phyloP scores from a whole-genome alignment of 2,888 invertebrate genomes.

The Lasioglossum calceatum region DNA sequence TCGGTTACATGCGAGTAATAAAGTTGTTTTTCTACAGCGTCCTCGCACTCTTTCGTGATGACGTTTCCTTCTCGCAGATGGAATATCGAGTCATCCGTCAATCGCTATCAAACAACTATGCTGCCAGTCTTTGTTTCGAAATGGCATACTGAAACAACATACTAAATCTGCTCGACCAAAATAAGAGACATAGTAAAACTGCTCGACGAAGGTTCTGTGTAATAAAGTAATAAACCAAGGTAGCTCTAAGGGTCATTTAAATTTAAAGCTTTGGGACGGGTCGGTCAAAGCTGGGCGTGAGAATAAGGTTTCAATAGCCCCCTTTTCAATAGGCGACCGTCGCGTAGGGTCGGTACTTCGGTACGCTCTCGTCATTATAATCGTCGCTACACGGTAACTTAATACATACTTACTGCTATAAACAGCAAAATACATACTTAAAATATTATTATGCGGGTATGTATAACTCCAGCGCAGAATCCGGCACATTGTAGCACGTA shows the following conservation, averaged over 20 bases:
- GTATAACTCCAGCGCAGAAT: background rate
- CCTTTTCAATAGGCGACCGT: background rate
- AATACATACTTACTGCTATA: background rate
- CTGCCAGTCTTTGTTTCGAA: background rate
- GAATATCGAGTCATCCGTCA: conserved; percentile 11
- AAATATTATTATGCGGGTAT: background rate
- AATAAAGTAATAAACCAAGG: background rate
- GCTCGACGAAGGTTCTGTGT: background rate
- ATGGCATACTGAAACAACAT: too few relatives aligned
- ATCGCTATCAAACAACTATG: background rate
- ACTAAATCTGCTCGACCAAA: too few relatives aligned
- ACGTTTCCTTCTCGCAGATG: conserved; percentile 18
- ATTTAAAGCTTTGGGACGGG: background rate
- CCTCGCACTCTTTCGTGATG: conserved; percentile 15
- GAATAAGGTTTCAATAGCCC: background rate
- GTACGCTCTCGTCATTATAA: too few relatives aligned
- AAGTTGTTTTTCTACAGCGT: conserved; percentile 6
- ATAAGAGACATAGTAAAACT: background rate
- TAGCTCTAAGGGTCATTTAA: background rate
- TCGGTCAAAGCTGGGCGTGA: background rate
- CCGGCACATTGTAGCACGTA: background rate
- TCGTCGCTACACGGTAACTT: too few relatives aligned
- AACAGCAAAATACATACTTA: background rate
- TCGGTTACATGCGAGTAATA: background rate
- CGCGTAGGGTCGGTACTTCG: background rate